Percentiles rank a stretch among this genome's conserved stretches.
Conservation (phyloP, 2,888 invertebrate genomes). For the Chrysolina americana region DNA sequence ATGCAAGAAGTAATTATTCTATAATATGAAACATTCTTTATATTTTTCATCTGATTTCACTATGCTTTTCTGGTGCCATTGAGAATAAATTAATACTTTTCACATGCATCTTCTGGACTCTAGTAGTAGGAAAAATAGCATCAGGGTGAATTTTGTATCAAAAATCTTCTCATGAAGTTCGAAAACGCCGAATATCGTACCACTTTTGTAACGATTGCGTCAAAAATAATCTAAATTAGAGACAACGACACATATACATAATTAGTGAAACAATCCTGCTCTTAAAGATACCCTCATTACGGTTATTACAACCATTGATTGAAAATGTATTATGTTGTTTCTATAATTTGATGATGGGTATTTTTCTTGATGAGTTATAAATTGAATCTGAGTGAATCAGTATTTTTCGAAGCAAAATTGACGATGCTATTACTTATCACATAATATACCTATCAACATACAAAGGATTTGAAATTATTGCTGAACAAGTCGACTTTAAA, state of each 20-base stretch:
- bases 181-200: constrained; percentile 62
- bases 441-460: neutral
- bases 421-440: neutral
- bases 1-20: too few relatives aligned
- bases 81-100: too few relatives aligned
- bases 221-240: constrained; percentile 64
- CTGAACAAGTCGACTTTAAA: too few relatives aligned
- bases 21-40: too few relatives aligned
- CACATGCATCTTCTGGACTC: too few relatives aligned
- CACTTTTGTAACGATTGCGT: constrained; percentile 61
- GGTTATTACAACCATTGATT: constrained; percentile 41
- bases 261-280: constrained; percentile 44
- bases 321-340: constrained; percentile 32
- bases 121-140: neutral
- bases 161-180: constrained; percentile 52
- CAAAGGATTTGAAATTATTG: too few relatives aligned
- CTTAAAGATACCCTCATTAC: constrained; percentile 34
- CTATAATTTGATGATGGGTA: constrained; percentile 12
- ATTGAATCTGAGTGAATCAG: constrained; percentile 35
- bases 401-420: neutral
- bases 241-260: constrained; percentile 70
- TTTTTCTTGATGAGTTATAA: constrained; percentile 37
- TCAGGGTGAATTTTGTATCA: constrained; percentile 29
- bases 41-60: too few relatives aligned
- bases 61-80: too few relatives aligned